These are phyloP conservation scores for Malacoraja senta DNA, from an alignment of 2,797 vertebrate species.

Conservation along the genomic window DNA sequence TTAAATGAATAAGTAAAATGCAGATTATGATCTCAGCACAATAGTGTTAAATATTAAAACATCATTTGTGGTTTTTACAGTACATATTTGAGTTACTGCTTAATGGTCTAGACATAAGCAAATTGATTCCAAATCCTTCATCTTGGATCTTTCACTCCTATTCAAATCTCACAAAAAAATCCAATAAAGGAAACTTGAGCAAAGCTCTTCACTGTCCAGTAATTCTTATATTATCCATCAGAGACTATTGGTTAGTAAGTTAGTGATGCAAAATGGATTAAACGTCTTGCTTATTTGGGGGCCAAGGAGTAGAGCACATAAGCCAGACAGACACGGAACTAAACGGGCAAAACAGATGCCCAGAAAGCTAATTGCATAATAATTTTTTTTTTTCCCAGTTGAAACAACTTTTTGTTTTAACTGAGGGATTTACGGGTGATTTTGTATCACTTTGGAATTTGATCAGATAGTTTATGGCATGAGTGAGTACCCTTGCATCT, in stretches of 20 bases:
- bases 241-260: neutral
- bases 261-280: neutral
- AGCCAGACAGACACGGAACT: neutral
- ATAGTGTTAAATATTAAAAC: slow-evolving; percentile 8
- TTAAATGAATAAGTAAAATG: neutral
- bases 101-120: slow-evolving; percentile 21
- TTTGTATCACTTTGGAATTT: too few relatives aligned
- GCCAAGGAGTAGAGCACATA: neutral
- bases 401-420: too few relatives aligned
- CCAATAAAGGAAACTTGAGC: neutral
- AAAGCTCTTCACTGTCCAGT: neutral
- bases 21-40: slow-evolving; percentile 11
- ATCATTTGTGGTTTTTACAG: slow-evolving; percentile 10
- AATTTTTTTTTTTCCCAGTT: too few relatives aligned
- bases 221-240: slow-evolving; percentile 16
- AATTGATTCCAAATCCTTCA: slow-evolving; percentile 21
- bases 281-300: neutral
- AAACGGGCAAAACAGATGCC: neutral
- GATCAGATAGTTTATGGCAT: too few relatives aligned
- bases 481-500: too few relatives aligned
- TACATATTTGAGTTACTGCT: neutral
- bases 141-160: neutral
- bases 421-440: too few relatives aligned
- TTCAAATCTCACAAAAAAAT: neutral
- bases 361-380: too few relatives aligned